Evolutionary conservation across 1,140 invertebrate genomes (phyloP), one percentile per base, ranked within the genome.

Genomic region (Elymnias hypermnestra): DNA sequence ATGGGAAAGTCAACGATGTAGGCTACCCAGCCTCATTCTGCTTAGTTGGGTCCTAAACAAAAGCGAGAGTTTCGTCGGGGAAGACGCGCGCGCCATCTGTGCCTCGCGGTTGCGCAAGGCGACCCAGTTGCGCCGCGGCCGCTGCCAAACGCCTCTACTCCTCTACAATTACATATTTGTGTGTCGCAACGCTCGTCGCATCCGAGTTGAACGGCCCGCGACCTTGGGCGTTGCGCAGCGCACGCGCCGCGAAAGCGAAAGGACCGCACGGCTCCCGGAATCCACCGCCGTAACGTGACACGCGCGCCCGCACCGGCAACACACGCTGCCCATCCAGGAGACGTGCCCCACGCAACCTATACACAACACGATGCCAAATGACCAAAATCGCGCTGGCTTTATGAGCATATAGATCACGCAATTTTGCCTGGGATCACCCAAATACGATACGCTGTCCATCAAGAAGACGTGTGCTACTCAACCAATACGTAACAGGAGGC

Each of bases 201-300:
- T 84, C 81, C 78, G 81, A 84, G 81, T 84, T 84, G 77, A 84
- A 84, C 74, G 81, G 68, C 74, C 73, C 72, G 64, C 71, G 77
- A 72, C 74, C 78, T 78, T 82, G 74, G 67, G 62, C 45, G 62
- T 72, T 73, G 71, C 75, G 76, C 72, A 71, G 72, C 74, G 76
- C 66, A 72, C 72, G 68, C 69, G 69, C 67, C 46, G 69, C 72
- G 74, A 81, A 81, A 83, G 79, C 74, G 79, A 83, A 83, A 83
- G 79, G 76, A 72, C 28, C 59, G 42, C 40, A 36, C 42, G 54
- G 49, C 58, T 67, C 67, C 73, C 57, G 66, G 65, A 72, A 69
- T 69, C 33, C 37, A 39, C 35, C 39, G 26, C 19, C 38, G 26
- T 44, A 25, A 44, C 43, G 15, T 46, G 43, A 37, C 10, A 21